phyloP scores from a whole-genome alignment of 1,140 invertebrate species.

The Drosophila mojavensis region DNA sequence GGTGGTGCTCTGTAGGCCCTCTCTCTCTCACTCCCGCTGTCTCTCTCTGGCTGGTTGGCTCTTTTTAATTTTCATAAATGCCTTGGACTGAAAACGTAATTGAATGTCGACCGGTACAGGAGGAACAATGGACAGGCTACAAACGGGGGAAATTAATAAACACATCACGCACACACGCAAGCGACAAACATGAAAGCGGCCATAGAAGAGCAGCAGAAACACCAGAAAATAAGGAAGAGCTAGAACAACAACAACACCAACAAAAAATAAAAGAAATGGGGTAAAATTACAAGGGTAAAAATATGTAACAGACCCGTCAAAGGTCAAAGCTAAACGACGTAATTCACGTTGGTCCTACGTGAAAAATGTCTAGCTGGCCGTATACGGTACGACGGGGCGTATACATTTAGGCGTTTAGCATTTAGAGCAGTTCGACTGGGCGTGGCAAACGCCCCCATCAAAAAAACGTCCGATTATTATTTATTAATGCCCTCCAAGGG shows the following conservation, averaged over 20 bases:
- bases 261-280: neutral
- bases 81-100: slow-evolving; percentile 63
- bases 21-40: too few relatives aligned
- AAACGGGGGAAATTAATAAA: slow-evolving; percentile 56
- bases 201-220: neutral
- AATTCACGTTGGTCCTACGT: slow-evolving; percentile 40
- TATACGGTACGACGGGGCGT: slow-evolving; percentile 15
- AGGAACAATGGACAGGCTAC: slow-evolving; percentile 34
- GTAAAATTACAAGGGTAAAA: slow-evolving; percentile 52
- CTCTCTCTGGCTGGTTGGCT: slow-evolving; percentile 13
- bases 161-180: slow-evolving; percentile 66
- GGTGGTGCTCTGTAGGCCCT: slow-evolving; percentile 1
- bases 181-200: slow-evolving; percentile 15
- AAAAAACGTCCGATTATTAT: slow-evolving; percentile 41
- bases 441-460: slow-evolving; percentile 20
- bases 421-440: slow-evolving; percentile 16
- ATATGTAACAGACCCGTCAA: slow-evolving; percentile 57
- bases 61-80: slow-evolving; percentile 68
- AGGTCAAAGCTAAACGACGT: slow-evolving; percentile 66
- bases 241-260: neutral
- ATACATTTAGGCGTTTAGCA: slow-evolving; percentile 16
- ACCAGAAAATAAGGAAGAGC: neutral
- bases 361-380: slow-evolving; percentile 4
- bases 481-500: slow-evolving; percentile 38
- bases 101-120: slow-evolving; percentile 52